These are phyloP conservation scores for Scolopax mira DNA, from an alignment of 2,113 vertebrate genomes.

Conservation along the genomic window DNA sequence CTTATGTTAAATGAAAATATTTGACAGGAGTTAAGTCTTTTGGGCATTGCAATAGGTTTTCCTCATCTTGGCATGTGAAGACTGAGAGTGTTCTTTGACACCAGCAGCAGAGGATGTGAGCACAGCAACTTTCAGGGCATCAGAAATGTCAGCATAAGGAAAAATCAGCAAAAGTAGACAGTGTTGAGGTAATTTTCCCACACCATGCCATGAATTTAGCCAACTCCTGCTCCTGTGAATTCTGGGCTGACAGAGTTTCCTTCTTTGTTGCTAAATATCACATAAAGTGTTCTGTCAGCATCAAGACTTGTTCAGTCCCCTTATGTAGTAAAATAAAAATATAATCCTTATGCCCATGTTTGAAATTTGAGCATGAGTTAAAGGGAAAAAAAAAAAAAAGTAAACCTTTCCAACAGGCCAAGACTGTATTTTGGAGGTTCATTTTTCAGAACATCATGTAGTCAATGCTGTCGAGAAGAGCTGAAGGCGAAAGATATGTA, in stretches of 20 bases:
- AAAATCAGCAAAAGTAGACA: constrained; percentile 72
- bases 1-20: constrained; percentile 74
- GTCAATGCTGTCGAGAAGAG: constrained; percentile 30
- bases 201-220: constrained; percentile 57
- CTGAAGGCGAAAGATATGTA: constrained; percentile 51
- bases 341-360: constrained; percentile 57
- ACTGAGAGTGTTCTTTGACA: constrained; percentile 77
- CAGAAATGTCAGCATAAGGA: constrained; percentile 71
- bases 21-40: constrained; percentile 80
- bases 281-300: constrained; percentile 70
- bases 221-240: constrained; percentile 57
- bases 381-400: neutral
- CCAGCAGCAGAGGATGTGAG: constrained; percentile 73
- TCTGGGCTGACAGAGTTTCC: constrained; percentile 52
- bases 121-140: constrained; percentile 73
- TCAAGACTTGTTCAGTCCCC: constrained; percentile 39
- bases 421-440: constrained; percentile 31
- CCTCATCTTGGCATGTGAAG: constrained; percentile 76
- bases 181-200: constrained; percentile 71
- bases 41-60: constrained; percentile 80
- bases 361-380: constrained; percentile 46
- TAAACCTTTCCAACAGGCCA: constrained; percentile 42
- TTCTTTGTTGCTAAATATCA: constrained; percentile 70
- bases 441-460: constrained; percentile 44
- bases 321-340: constrained; percentile 65